Evolutionary conservation across 2,113 vertebrate species (phyloP).

Genomic region (Spea multiplicata): DNA sequence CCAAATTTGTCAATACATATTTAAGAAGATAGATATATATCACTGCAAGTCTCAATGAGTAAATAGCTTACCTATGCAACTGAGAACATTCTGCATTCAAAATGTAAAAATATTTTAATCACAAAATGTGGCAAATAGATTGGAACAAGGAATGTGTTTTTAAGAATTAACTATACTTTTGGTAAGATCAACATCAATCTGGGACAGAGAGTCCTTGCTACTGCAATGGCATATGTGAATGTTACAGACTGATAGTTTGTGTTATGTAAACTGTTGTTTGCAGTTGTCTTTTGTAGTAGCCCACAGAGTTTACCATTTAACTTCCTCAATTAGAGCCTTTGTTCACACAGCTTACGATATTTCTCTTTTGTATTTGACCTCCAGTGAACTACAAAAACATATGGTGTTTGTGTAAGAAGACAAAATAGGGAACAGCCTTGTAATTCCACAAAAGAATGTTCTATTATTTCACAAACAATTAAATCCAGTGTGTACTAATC

Average conservation of each 20-base stretch:
- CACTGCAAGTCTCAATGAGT: too few relatives aligned
- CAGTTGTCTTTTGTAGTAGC: conserved; percentile 2
- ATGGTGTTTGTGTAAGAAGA: neutral
- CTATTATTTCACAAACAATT: too few relatives aligned
- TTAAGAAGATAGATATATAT: too few relatives aligned
- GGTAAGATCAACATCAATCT: neutral
- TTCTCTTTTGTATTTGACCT: conserved; percentile 2
- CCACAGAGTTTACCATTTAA: neutral
- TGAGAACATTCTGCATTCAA: neutral
- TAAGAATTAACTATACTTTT: neutral
- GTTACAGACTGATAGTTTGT: neutral
- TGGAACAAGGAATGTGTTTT: neutral
- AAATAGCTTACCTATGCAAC: too few relatives aligned
- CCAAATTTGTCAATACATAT: too few relatives aligned
- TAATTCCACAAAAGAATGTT: too few relatives aligned
- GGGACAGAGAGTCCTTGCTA: neutral
- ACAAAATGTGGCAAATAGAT: neutral
- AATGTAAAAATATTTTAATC: neutral
- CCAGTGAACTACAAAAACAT: neutral
- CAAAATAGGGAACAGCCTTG: too few relatives aligned
- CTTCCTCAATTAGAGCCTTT: conserved; percentile 22
- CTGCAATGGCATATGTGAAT: neutral
- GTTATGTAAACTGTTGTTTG: neutral
- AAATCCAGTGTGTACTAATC: too few relatives aligned
- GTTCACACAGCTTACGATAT: conserved; percentile 17